Evolutionary conservation across 2,113 vertebrate genomes (phyloP).

Genomic region (Nettapus auritus): DNA sequence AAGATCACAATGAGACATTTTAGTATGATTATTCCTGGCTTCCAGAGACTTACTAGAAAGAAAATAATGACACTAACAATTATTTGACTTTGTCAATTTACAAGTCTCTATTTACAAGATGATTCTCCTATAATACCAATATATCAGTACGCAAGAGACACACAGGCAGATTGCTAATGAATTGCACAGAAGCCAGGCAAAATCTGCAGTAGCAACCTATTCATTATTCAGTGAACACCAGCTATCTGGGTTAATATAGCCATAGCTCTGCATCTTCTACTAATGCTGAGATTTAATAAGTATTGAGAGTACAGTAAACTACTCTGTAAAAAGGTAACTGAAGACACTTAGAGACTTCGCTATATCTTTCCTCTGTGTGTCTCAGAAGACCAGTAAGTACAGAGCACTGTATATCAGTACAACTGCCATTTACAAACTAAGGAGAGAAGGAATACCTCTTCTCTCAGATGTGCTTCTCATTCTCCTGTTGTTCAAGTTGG

Average conservation of each 20-base stretch:
- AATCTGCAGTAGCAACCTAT: background rate
- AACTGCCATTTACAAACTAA: background rate
- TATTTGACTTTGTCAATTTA: background rate
- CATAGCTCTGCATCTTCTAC: background rate
- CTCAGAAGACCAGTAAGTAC: background rate
- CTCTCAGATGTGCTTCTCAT: background rate
- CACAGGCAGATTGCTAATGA: background rate
- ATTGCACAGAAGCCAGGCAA: background rate
- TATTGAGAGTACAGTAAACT: background rate
- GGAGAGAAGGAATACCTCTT: background rate
- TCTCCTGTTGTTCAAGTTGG: background rate
- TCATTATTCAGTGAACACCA: background rate
- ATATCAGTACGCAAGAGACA: background rate
- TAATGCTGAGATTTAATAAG: background rate
- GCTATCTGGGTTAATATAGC: background rate
- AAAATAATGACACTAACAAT: background rate
- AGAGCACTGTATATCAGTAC: background rate
- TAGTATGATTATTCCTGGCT: background rate
- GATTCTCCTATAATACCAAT: background rate
- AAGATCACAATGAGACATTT: background rate
- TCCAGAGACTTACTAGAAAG: background rate
- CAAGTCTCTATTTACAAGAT: background rate
- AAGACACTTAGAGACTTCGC: background rate
- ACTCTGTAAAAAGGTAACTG: background rate
- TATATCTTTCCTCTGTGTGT: fast-evolving